phyloP scores from a whole-genome alignment of 37 sponge, comb jelly and placozoan species.

The Halichondria panicea region DNA sequence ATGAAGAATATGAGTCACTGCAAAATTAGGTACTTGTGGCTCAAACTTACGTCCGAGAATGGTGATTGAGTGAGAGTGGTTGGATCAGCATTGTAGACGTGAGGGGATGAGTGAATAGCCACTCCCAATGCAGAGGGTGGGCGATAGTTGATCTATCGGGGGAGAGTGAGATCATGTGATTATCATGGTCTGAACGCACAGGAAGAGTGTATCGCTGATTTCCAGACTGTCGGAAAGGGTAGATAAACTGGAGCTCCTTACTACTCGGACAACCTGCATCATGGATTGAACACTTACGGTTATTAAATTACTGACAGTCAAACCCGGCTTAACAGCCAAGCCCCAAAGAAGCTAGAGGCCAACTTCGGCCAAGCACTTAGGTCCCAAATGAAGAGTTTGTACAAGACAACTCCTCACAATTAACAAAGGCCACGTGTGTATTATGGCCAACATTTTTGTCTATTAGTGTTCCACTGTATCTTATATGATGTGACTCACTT shows the following conservation, averaged over 20 bases:
- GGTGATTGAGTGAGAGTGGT: neutral
- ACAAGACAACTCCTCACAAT: too few species aligned
- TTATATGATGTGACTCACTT: too few species aligned
- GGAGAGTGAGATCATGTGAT: neutral
- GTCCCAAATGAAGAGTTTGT: too few species aligned
- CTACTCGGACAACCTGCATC: constrained; percentile 22
- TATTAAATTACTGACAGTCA: neutral
- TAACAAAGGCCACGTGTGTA: too few species aligned
- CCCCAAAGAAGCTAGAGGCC: neutral
- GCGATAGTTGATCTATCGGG: constrained; percentile 52
- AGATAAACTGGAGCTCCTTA: constrained; percentile 7
- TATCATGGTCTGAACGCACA: neutral
- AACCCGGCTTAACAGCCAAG: neutral
- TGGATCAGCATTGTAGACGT: constrained; percentile 61
- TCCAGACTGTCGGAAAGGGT: neutral
- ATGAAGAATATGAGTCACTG: neutral
- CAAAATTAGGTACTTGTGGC: neutral
- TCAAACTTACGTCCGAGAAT: constrained; percentile 2
- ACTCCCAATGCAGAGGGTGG: constrained; percentile 42
- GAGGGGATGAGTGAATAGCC: constrained; percentile 29
- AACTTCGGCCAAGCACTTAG: too few species aligned
- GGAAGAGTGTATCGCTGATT: neutral
- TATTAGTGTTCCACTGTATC: too few species aligned
- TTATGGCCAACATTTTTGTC: too few species aligned
- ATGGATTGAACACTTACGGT: neutral